Evolutionary conservation across 1,140 invertebrate species (phyloP).

Genomic region (Drosophila melanogaster): Release_6_plus_ISO1_MT NT_033777.3:23407501-23408000

Average conservation of each 20-base stretch:
- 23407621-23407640: conserved; percentile 27
- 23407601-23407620: conserved; percentile 34
- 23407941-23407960: too few species aligned
- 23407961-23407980: not conserved
- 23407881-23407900: conserved; percentile 30
- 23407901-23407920: conserved; percentile 1
- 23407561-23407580: conserved; percentile 3
- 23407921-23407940: not conserved
- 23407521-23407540: conserved; percentile 4
- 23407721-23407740: conserved; percentile 78
- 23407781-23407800: conserved; percentile 70
- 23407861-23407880: conserved; percentile 81
- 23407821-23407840: conserved; percentile 79
- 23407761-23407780: conserved; percentile 20
- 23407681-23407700: conserved; percentile 68
- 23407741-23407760: conserved; percentile 29
- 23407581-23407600: conserved; percentile 34
- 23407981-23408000: too few species aligned
- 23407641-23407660: conserved; percentile 26
- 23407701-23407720: conserved; percentile 84
- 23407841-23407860: conserved; percentile 84
- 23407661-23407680: conserved; percentile 66
- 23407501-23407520: conserved; percentile 11
- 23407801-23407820: conserved; percentile 75
- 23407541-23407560: conserved; percentile 5